phyloP scores from a whole-genome alignment of 2,797 vertebrate species.

The Kryptopterus vitreolus region DNA sequence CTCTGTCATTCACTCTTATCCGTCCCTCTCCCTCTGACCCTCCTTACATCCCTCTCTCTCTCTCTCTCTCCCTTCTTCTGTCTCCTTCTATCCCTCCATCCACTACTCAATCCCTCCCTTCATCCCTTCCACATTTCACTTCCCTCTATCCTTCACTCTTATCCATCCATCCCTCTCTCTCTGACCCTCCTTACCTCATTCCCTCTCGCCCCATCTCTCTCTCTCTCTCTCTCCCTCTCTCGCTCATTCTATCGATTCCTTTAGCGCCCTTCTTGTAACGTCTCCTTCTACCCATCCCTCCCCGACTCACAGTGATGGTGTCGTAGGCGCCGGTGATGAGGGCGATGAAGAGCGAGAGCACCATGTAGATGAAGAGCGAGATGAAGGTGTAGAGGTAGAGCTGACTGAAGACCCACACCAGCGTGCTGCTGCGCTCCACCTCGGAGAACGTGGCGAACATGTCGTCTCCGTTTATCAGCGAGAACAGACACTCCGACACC shows the following conservation, averaged over 20 bases:
- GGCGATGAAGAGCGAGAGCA: slow-evolving; percentile 94
- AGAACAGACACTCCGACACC: slow-evolving; percentile 92
- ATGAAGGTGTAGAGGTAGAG: slow-evolving; percentile 93
- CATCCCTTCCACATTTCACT: no score
- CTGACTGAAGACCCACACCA: slow-evolving; percentile 94
- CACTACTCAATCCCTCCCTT: no score
- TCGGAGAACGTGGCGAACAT: slow-evolving; percentile 90
- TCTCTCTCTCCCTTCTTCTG: no score
- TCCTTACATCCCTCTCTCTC: no score
- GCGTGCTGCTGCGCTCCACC: slow-evolving; percentile 79
- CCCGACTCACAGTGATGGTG: slow-evolving; percentile 82
- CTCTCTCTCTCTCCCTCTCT: not conserved
- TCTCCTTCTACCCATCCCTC: not conserved
- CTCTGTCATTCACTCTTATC: no score
- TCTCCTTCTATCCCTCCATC: no score
- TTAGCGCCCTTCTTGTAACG: no score
- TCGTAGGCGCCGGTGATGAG: slow-evolving; percentile 94
- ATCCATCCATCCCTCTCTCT: no score
- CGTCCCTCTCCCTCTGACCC: no score
- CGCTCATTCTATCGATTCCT: no score
- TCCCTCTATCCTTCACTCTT: no score
- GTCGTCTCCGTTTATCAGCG: slow-evolving; percentile 91
- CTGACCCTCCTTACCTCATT: not conserved
- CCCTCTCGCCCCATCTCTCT: not conserved
- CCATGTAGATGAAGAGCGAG: slow-evolving; percentile 97